phyloP scores from a whole-genome alignment of 2,797 vertebrate species.

The Mormyrops attenuatus region DNA sequence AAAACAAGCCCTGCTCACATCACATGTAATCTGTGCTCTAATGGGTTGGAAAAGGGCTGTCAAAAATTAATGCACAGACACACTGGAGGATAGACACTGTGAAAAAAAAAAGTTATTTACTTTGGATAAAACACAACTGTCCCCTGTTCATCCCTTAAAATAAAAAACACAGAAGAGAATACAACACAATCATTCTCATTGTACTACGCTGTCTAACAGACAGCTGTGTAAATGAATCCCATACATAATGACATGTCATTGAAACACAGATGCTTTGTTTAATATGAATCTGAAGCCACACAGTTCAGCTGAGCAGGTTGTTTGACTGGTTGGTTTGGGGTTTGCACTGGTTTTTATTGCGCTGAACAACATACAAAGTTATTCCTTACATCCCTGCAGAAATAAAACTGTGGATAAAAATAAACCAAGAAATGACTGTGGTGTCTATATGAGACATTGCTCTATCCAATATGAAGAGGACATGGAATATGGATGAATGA shows the following conservation, averaged over 20 bases:
- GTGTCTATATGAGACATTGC: neutral
- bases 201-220: neutral
- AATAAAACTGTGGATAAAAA: neutral
- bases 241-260: neutral
- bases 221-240: neutral
- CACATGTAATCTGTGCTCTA: neutral
- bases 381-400: neutral
- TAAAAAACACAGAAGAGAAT: neutral
- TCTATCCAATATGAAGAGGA: neutral
- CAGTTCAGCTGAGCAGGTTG: neutral
- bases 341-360: neutral
- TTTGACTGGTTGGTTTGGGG: neutral
- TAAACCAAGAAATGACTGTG: neutral
- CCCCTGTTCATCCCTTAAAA: neutral
- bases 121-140: neutral
- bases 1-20: neutral
- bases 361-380: neutral
- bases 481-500: neutral
- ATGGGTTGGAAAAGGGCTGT: neutral
- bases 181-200: neutral
- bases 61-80: conserved; percentile 1
- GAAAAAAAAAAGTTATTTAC: neutral
- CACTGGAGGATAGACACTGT: neutral
- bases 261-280: conserved; percentile 12
- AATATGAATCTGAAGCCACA: neutral